These are phyloP conservation scores for Hydractinia echinata DNA, from an alignment of 30 jellyfish, hydroid and myxozoan genomes.

Conservation along the genomic window DNA sequence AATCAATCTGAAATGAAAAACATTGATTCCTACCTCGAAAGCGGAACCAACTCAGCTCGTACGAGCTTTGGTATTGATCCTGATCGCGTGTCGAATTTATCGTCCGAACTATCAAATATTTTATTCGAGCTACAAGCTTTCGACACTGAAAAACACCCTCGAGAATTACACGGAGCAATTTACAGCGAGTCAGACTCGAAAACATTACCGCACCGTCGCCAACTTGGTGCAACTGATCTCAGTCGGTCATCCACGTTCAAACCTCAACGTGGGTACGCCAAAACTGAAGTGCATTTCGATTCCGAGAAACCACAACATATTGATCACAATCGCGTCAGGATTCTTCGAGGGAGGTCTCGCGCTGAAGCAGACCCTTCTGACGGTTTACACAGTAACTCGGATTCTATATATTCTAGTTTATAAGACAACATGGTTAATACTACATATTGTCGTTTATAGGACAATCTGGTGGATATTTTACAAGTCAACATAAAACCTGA, in stretches of 20 bases:
- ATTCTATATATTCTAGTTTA: slow-evolving; percentile 20
- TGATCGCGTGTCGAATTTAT: slow-evolving; percentile 74
- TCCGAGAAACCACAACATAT: neutral
- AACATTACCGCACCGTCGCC: slow-evolving; percentile 17
- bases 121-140: slow-evolving; percentile 82
- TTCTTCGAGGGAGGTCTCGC: slow-evolving; percentile 30
- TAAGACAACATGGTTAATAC: neutral
- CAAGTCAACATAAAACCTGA: too few relatives aligned
- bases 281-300: neutral
- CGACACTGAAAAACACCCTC: slow-evolving; percentile 51
- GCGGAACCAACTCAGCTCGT: slow-evolving; percentile 40
- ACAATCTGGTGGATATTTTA: too few relatives aligned
- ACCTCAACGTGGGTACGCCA: slow-evolving; percentile 11
- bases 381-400: slow-evolving; percentile 28
- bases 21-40: slow-evolving; percentile 42
- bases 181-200: neutral
- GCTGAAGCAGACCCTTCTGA: slow-evolving; percentile 41
- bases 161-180: slow-evolving; percentile 29
- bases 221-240: slow-evolving; percentile 1
- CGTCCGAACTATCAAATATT: slow-evolving; percentile 73
- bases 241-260: slow-evolving; percentile 27
- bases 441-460: neutral
- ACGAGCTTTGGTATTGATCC: slow-evolving; percentile 53
- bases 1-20: slow-evolving; percentile 37
- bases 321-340: slow-evolving; percentile 28